These are phyloP conservation scores for Parnassius orleans DNA, from an alignment of 2,888 invertebrate genomes.

Conservation along the genomic window DNA sequence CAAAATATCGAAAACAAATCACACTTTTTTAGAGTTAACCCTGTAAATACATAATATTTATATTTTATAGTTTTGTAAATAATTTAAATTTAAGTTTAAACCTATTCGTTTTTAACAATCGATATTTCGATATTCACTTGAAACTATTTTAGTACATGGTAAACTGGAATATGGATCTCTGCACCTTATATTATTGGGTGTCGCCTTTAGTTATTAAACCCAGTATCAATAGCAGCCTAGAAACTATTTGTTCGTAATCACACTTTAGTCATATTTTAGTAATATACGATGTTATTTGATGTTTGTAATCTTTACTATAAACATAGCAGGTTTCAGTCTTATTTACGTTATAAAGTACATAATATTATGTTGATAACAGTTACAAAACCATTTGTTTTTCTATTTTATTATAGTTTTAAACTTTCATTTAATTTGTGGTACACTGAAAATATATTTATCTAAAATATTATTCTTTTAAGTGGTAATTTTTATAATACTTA, in stretches of 20 bases:
- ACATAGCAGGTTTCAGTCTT: constrained; percentile 21
- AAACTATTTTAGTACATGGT: constrained; percentile 5
- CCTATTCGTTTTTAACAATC: constrained; percentile 2
- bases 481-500: not conserved
- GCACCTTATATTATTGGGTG: constrained; percentile 9
- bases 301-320: constrained; percentile 12
- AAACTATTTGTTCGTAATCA: not conserved
- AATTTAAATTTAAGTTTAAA: constrained; percentile 29
- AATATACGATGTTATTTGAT: constrained; percentile 8
- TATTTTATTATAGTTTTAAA: too few relatives aligned
- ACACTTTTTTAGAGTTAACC: constrained; percentile 33
- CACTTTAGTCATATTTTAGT: constrained; percentile 1
- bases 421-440: too few relatives aligned
- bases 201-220: constrained; percentile 11
- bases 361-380: not conserved
- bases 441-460: not conserved
- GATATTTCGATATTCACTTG: constrained; percentile 4
- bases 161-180: constrained; percentile 24
- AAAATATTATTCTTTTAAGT: not conserved
- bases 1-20: constrained; percentile 26
- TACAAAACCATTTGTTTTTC: not conserved
- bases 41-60: constrained; percentile 49
- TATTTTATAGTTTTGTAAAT: constrained; percentile 35
- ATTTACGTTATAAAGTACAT: not conserved
- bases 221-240: not conserved